Evolutionary conservation across 2,113 vertebrate species (phyloP).

Genomic region (Zosterops lateralis): DNA sequence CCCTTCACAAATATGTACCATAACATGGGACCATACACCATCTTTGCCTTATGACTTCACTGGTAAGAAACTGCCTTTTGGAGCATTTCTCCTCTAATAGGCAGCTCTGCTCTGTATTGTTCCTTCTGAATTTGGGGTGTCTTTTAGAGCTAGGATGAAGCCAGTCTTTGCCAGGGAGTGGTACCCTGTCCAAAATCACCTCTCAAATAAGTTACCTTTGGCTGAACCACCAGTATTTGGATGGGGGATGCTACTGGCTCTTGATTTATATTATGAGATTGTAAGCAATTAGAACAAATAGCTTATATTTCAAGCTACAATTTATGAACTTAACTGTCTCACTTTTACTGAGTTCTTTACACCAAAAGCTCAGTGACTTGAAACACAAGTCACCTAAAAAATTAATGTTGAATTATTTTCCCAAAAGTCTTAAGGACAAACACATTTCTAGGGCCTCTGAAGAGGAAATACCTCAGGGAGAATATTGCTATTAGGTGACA

Average conservation of each 20-base stretch:
- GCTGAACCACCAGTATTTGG: neutral
- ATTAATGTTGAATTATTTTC: neutral
- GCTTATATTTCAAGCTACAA: neutral
- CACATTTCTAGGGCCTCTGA: neutral
- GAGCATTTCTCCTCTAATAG: neutral
- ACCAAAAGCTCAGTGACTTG: neutral
- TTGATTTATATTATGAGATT: neutral
- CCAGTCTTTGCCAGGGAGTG: neutral
- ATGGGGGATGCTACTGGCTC: neutral
- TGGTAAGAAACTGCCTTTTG: neutral
- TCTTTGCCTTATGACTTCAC: slow-evolving; percentile 4
- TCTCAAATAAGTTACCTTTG: neutral
- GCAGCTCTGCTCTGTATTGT: neutral
- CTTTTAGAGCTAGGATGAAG: neutral
- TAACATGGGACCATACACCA: neutral
- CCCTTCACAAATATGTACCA: neutral
- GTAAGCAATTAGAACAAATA: neutral
- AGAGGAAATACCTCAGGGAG: slow-evolving; percentile 13
- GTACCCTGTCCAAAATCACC: neutral
- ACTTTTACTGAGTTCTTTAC: neutral
- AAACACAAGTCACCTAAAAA: neutral
- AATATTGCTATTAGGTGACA: slow-evolving; percentile 45
- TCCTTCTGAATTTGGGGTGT: neutral
- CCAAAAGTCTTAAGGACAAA: neutral
- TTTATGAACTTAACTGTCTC: neutral